Conservation (phyloP, 2,797 vertebrate genomes). For the Microcaecilia unicolor region DNA sequence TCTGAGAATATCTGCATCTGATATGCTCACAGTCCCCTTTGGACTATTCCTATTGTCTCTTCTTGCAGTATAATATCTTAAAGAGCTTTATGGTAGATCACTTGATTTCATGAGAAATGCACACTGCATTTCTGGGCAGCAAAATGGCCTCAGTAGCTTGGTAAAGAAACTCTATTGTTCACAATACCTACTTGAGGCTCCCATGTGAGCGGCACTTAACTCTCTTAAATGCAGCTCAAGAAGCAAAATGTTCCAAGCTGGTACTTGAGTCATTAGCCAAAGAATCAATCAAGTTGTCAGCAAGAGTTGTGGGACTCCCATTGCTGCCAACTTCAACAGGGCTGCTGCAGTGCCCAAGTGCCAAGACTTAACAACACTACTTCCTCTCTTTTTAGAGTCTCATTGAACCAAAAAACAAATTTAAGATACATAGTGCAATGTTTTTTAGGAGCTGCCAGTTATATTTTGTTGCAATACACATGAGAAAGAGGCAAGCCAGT, state of each 20-base stretch:
- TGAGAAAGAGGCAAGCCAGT: no score
- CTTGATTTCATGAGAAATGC: no score
- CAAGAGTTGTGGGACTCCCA: slow-evolving; percentile 1
- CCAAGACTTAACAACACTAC: slow-evolving; percentile 4
- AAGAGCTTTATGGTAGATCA: no score
- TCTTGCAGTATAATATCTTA: no score
- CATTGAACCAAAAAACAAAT: slow-evolving; percentile 15
- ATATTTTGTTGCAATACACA: no score
- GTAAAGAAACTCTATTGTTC: background rate
- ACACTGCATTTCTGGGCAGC: no score
- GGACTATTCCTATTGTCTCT: no score
- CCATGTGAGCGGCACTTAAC: background rate
- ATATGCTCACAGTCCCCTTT: no score
- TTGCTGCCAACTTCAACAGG: background rate
- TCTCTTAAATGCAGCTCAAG: background rate
- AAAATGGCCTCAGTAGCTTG: background rate
- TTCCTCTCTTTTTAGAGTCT: slow-evolving; percentile 16
- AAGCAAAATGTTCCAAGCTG: background rate
- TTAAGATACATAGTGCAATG: no score
- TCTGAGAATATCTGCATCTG: no score
- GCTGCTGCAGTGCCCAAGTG: background rate
- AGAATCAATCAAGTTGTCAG: slow-evolving; percentile 15
- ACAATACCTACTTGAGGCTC: slow-evolving; percentile 7
- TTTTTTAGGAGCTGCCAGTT: no score
- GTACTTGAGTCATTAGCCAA: slow-evolving; percentile 1